A percentile compares a stretch with the other conserved stretches of the same genome.
Evolutionary conservation across 2,113 vertebrate species (phyloP).

Genomic region (Alaudala cheleensis): DNA sequence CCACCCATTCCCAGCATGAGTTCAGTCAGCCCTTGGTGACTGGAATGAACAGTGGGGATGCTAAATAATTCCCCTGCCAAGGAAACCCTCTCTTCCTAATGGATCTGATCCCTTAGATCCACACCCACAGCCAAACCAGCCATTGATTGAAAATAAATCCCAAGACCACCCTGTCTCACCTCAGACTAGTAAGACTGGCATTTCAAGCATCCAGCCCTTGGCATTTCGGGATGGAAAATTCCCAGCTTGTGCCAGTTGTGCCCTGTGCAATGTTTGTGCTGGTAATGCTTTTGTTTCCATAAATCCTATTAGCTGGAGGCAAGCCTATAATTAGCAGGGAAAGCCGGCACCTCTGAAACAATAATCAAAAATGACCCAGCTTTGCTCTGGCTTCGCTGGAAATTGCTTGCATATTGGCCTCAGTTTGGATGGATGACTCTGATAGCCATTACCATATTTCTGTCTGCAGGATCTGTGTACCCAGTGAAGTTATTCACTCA

Average conservation of each 20-base stretch:
- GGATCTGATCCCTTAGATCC: not conserved
- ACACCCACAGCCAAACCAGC: not conserved
- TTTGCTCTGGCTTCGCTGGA: not conserved
- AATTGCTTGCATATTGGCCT: not conserved
- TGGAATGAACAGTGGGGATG: not conserved
- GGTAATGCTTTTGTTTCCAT: slow-evolving; percentile 27
- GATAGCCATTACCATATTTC: not conserved
- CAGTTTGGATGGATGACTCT: not conserved
- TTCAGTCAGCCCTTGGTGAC: not conserved
- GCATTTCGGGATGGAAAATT: slow-evolving; percentile 37
- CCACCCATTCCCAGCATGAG: not conserved
- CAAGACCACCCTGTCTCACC: not conserved
- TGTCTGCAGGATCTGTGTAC: rapidly evolving
- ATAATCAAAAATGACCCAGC: slow-evolving; percentile 8
- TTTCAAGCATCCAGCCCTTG: not conserved
- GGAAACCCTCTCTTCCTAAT: not conserved
- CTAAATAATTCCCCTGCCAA: not conserved
- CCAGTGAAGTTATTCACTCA: not conserved
- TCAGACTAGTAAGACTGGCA: not conserved
- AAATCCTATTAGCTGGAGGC: slow-evolving; percentile 53
- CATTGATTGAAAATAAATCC: not conserved
- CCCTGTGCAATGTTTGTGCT: not conserved
- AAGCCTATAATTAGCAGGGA: slow-evolving; percentile 48
- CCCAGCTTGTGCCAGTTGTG: not conserved
- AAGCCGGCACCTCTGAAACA: not conserved